A percentile compares a stretch with the other conserved stretches of the same genome.
Evolutionary conservation across 2,888 invertebrate species (phyloP).

Genomic region (Lycia hirtaria): DNA sequence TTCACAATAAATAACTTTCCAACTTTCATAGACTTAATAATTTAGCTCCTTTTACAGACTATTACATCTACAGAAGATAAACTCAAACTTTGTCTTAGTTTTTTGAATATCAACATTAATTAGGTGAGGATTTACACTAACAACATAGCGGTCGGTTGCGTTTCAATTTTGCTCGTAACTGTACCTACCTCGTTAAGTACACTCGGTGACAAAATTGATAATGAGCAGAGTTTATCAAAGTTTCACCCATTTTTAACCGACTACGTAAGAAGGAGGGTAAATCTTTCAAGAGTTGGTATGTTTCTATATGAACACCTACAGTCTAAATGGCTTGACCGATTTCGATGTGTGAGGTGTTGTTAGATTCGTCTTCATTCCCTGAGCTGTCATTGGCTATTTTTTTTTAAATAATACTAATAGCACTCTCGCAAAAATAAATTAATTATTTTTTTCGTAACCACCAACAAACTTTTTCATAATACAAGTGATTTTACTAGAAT

Average conservation of each 20-base stretch:
- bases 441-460: too few species aligned
- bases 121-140: neutral
- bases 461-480: too few species aligned
- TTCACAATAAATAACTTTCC: neutral
- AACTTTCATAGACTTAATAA: neutral
- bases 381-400: too few species aligned
- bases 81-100: neutral
- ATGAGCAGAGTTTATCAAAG: conserved; percentile 29
- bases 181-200: conserved; percentile 11
- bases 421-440: too few species aligned
- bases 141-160: neutral
- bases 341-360: too few species aligned
- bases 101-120: neutral
- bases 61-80: neutral
- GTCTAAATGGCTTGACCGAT: too few species aligned
- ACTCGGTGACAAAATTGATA: conserved; percentile 19
- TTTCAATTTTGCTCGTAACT: conserved; percentile 11
- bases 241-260: neutral
- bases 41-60: neutral
- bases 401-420: too few species aligned
- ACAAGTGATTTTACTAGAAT: too few species aligned
- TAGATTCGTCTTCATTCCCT: too few species aligned
- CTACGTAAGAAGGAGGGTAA: too few species aligned
- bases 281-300: too few species aligned
- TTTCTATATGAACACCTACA: too few species aligned